Conservation (phyloP, 2,888 invertebrate genomes). For the Cheilosia scutellata region DNA sequence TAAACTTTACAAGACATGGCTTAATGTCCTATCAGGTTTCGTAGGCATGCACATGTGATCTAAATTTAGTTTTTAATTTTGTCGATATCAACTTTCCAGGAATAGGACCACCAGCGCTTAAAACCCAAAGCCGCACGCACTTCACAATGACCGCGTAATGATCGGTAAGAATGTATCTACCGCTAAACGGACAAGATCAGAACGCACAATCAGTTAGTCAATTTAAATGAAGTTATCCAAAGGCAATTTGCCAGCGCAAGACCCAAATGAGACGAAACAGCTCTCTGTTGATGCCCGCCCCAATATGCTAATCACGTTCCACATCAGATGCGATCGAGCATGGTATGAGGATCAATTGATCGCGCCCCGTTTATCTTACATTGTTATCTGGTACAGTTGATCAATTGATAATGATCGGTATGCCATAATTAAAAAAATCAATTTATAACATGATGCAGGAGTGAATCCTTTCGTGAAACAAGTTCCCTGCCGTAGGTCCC, state of each 20-base stretch:
- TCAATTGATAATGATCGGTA: constrained; percentile 71
- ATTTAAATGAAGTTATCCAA: constrained; percentile 69
- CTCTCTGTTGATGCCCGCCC: constrained; percentile 4
- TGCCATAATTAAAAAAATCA: constrained; percentile 75
- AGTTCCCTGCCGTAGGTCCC: constrained; percentile 65
- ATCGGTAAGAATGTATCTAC: constrained; percentile 3
- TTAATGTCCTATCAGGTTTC: too few species aligned
- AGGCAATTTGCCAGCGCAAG: constrained; percentile 40
- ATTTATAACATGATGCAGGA: constrained; percentile 71
- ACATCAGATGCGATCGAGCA: constrained; percentile 22
- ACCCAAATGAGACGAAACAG: constrained; percentile 19
- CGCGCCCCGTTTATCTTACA: constrained; percentile 66
- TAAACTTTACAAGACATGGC: too few species aligned
- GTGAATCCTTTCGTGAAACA: constrained; percentile 64
- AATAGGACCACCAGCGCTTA: background rate
- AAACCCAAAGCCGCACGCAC: background rate
- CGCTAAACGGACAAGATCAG: constrained; percentile 21
- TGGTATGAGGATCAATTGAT: constrained; percentile 53
- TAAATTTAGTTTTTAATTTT: background rate
- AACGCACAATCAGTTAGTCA: constrained; percentile 28
- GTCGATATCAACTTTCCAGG: background rate
- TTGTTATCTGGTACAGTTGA: constrained; percentile 70
- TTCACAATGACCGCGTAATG: constrained; percentile 4
- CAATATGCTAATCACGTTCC: constrained; percentile 70
- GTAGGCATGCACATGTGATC: background rate